Evolutionary conservation across 2,113 vertebrate genomes (phyloP), one percentile per base, ranked within the genome.

Genomic region (Donacobius atricapilla): DNA sequence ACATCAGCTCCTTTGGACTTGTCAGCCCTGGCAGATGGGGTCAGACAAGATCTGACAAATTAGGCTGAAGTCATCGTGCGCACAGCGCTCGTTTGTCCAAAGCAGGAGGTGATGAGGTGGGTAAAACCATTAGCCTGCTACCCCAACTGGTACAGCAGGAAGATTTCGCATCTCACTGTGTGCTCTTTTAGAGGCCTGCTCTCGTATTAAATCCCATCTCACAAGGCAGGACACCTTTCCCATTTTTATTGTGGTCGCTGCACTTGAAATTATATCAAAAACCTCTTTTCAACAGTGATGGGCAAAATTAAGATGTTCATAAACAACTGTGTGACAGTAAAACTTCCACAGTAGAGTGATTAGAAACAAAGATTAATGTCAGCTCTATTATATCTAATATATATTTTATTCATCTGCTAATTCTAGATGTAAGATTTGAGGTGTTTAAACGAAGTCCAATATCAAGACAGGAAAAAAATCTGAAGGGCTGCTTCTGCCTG

Each of bases 1-100:
- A 77, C 81, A 60, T 89, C 58, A 61, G 31, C 57, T 76, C 83
- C 76, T 92, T 15, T 48, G 79, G 75, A 56, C 54, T 88, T 88
- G 75, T 51, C 83, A 86, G 68, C 63, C 58, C 31, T 71, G 75
- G 71, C 70, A 88, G 66, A 80, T 68, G 71, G 51, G 86, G 68
- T 96, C 91, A 80, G 56, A 77, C 6, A 5, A 89, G 91, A 95
- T 63, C 57, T 92, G 58, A 64, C 39, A 27, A 79, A 73, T 88
- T 24, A 69, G 53, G 68, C 76, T 76, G 86, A 92, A 93, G 70
- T 92, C 75, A 37, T 61, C 75, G 6, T n/a, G 24, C 2, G 3
- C 24, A 2, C 11, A 6, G 48, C 1, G 3, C 48, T 89, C 1
- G 0, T 68, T 90, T 53, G 66, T 69, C 79, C 79, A 25, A 31